phyloP scores from a whole-genome alignment of 2,797 vertebrate species.

The Neosalanx taihuensis region DNA sequence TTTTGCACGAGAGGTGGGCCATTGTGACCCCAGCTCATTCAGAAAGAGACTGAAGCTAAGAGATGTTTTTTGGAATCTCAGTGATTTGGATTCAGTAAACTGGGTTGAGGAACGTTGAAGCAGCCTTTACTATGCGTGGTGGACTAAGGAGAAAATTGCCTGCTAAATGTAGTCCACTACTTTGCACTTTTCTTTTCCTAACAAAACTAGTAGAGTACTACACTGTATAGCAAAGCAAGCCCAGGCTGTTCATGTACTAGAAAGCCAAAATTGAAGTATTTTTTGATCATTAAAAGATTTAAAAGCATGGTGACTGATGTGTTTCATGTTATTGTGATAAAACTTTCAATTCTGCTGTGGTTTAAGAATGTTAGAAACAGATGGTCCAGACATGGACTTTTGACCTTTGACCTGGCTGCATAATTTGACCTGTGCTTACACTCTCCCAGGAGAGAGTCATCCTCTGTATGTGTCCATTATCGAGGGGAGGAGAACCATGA shows the following conservation, averaged over 20 bases:
- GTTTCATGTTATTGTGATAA: background rate
- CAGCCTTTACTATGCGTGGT: slow-evolving; percentile 53
- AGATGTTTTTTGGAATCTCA: slow-evolving; percentile 24
- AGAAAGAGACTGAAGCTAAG: slow-evolving; percentile 21
- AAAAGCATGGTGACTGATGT: slow-evolving; percentile 41
- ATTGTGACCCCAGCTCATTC: slow-evolving; percentile 29
- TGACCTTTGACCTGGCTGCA: slow-evolving; percentile 20
- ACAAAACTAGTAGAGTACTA: slow-evolving; percentile 56
- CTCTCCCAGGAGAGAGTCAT: slow-evolving; percentile 1
- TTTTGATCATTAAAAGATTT: slow-evolving; percentile 72
- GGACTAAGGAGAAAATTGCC: slow-evolving; percentile 47
- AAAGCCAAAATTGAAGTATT: slow-evolving; percentile 71
- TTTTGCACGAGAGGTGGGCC: slow-evolving; percentile 53
- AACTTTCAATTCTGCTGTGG: background rate
- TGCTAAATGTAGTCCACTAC: slow-evolving; percentile 47
- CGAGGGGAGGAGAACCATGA: background rate
- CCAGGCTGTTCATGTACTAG: slow-evolving; percentile 65
- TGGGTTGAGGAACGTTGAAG: slow-evolving; percentile 49
- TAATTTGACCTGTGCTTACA: slow-evolving; percentile 9
- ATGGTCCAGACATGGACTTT: background rate
- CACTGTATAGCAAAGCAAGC: slow-evolving; percentile 62
- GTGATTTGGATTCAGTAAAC: slow-evolving; percentile 30
- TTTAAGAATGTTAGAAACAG: slow-evolving; percentile 4
- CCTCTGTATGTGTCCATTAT: background rate
- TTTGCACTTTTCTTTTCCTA: slow-evolving; percentile 71